Evolutionary conservation across 2,113 vertebrate species (phyloP).

Genomic region (Cranoglanis bouderius): DNA sequence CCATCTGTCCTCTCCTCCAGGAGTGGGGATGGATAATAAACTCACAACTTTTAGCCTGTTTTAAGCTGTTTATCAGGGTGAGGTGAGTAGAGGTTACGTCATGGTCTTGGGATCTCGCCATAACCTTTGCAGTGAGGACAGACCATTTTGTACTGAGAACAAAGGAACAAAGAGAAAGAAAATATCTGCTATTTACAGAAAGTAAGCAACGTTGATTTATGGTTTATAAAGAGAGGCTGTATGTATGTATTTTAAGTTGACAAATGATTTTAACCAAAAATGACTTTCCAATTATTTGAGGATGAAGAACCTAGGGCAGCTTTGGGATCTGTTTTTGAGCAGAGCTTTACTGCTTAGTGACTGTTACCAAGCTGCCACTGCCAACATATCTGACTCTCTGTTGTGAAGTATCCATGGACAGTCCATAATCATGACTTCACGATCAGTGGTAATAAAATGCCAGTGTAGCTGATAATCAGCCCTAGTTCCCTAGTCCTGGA

Average conservation of each 20-base stretch:
- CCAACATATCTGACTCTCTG: too few species aligned
- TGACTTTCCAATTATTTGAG: not conserved
- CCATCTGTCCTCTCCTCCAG: not conserved
- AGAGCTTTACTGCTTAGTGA: too few species aligned
- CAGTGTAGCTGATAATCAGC: too few species aligned
- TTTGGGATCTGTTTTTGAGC: not conserved
- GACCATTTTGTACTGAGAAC: not conserved
- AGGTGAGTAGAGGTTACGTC: slow-evolving; percentile 3
- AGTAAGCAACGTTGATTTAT: not conserved
- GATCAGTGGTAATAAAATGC: too few species aligned
- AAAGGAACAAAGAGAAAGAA: too few species aligned
- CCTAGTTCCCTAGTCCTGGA: too few species aligned
- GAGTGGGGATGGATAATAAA: slow-evolving; percentile 9
- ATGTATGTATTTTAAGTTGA: not conserved
- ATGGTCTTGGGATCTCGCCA: not conserved
- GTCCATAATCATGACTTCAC: too few species aligned
- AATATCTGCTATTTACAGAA: not conserved
- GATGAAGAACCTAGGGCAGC: too few species aligned
- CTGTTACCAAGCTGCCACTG: too few species aligned
- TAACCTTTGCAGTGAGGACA: not conserved
- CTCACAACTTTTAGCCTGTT: slow-evolving; percentile 12
- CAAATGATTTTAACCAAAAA: not conserved
- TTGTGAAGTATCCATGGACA: too few species aligned
- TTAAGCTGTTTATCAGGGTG: slow-evolving; percentile 42
- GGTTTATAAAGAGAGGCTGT: not conserved